Base-by-base conservation (phyloP, 2,888 invertebrate species). In the Drosophila infuscata region DNA sequence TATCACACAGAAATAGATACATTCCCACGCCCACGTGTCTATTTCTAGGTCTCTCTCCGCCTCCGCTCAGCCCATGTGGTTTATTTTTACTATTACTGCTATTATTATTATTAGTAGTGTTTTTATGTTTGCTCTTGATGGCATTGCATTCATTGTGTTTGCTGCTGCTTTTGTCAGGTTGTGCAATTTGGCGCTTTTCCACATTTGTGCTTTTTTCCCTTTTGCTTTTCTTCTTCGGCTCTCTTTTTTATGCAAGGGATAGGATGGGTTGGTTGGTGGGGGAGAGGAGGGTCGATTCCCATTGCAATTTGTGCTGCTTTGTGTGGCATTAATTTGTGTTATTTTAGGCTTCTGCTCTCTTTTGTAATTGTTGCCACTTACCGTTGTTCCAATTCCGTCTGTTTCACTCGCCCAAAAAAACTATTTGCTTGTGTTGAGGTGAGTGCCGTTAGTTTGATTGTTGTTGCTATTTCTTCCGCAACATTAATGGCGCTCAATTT, bases 1-100 rank as follows among this genome's bases (percentile, higher is more conserved):
- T 70, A 75, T 53, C 36, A 56, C 65, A 72, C 74, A 74, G 60
- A 83, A 82, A 88, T 87, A 87, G 84, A 79, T 73, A 73, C 58
- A 79, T 87, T 87, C 87, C 88, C 87, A 87, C 87, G 87, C 87
- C 88, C 87, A 87, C 88, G 79, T 82, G 76, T 81, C 88, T 87
- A 87, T 87, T 87, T 87, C 78, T 86, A 81, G 87, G 86, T 77
- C 80, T 75, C 43, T 43, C 49, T 15, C 3, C 5, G 3, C 52
- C 83, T 74, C 41, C 67, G 56, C 43, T 63, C 70, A 65, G 62
- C 65, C 38, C 53, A 0, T 63, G 66, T 65, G 56, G 25, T 57
- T 66, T 65, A 64, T 49, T 70, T 32, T 54, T 32, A 49, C 59
- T 69, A 61, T 57, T 64, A 57, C 33, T 74, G 60, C 63, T 70